Evolutionary conservation across 1,140 invertebrate genomes (phyloP), one percentile per base, ranked within the genome.

Genomic region (Drosophila funebris): DNA sequence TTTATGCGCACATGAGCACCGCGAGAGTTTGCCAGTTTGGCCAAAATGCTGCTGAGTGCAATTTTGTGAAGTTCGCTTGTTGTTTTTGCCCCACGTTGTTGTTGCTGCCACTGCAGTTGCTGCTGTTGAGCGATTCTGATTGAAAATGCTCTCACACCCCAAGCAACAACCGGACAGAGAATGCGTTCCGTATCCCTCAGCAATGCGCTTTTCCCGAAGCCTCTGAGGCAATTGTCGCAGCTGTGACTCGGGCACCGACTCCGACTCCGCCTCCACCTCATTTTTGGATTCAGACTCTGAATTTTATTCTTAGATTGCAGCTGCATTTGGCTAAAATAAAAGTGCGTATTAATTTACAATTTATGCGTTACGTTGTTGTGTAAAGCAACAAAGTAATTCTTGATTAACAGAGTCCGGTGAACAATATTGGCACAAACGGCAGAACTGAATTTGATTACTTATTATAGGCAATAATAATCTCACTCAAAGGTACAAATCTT

Each of bases 1-100:
- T 87, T 82, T 85, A 69, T 88, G 83, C 76, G 76, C 62, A 64
- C 67, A 84, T 84, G 80, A 76, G 68, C 31, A 72, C 75, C 41
- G 74, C 75, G 78, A 76, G 72, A 74, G 77, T 75, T 78, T 61
- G 66, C 48, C 76, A 87, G 83, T 82, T 87, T 87, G 76, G 68
- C 75, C 83, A 82, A 87, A 87, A 87, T 82, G 83, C 78, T 78
- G 78, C 69, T 69, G 76, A 79, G 78, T 88, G 83, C 84, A 88
- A 83, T 88, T 85, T 72, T 64, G 73, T 88, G 58, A 79, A 88
- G 68, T 77, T 77, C 48, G 53, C 69, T 52, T 67, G 44, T 68
- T 72, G 48, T 74, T 74, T 60, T 69, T 72, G 39, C 50, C 46
- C 44, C 39, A 37, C 66, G 43, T 6, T 33, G 52, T 31, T 69